Evolutionary conservation across 2,888 invertebrate species (phyloP), one percentile per base, ranked within the genome.

Genomic region (Stictocephala bisonia): DNA sequence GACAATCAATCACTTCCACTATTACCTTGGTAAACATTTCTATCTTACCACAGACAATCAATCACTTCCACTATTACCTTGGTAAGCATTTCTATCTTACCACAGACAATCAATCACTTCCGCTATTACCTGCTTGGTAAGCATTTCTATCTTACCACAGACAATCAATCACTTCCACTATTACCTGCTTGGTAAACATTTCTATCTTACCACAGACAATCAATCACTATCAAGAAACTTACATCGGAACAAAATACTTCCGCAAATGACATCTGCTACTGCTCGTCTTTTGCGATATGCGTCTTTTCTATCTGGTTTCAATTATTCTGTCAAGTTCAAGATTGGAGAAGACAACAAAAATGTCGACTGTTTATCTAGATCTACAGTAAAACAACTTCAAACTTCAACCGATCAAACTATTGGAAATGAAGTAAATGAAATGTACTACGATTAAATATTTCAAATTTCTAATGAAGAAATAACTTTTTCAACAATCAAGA

Each of bases 331-430:
- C 20, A 29, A 56, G 11, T 76, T 60, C 71, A 75, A 74, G 41
- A 75, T 60, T 27, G 70, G 75, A n/a, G 69, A 66, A 13, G 56
- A 77, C 7, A 74, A 77, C 53, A 24, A 41, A 24, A 75, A 77
- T 35, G 77, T 72, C 0, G 77, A 76, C 58, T 76, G 75, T 66
- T 69, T 77, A 9, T 75, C 74, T 13, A 76, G 76, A 27, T 68
- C 74, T 24, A 18, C 64, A n/a, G n/a, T n/a, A n/a, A n/a, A n/a
- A n/a, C n/a, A n/a, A n/a, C n/a, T n/a, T n/a, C n/a, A n/a, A n/a
- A n/a, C n/a, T n/a, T n/a, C n/a, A n/a, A n/a, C n/a, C n/a, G n/a
- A n/a, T n/a, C n/a, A n/a, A n/a, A n/a, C n/a, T n/a, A n/a, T n/a
- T n/a, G n/a, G n/a, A n/a, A n/a, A n/a, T n/a, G n/a, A n/a, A n/a